Percentiles rank a stretch among this genome's conserved stretches.
These are phyloP conservation scores for Oxyteleia sp. DNA, from an alignment of 2,888 invertebrate genomes.

Conservation along the genomic window DNA sequence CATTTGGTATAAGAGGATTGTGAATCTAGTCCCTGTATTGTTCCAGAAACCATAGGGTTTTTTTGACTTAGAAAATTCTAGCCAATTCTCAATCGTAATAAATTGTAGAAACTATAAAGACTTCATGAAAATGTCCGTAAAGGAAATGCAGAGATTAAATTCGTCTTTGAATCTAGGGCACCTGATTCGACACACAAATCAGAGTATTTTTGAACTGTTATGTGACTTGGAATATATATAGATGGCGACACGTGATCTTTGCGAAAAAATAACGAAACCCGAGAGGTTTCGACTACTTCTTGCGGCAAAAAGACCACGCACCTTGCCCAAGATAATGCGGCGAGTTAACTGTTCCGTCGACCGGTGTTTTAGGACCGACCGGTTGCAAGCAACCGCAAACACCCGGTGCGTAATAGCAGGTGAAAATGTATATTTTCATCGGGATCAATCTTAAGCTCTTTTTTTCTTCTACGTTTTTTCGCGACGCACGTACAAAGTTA, in stretches of 20 bases:
- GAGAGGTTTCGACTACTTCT: slow-evolving; percentile 46
- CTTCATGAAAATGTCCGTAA: too few relatives aligned
- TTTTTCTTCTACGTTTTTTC: slow-evolving; percentile 45
- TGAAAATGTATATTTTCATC: slow-evolving; percentile 60
- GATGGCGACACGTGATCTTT: not conserved
- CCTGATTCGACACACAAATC: too few relatives aligned
- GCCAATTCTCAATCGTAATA: too few relatives aligned
- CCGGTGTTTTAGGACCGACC: slow-evolving; percentile 54
- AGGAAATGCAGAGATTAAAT: too few relatives aligned
- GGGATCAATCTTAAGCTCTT: slow-evolving; percentile 11
- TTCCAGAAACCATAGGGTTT: too few relatives aligned
- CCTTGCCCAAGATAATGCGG: slow-evolving; percentile 78
- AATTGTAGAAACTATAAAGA: too few relatives aligned
- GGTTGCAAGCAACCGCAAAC: slow-evolving; percentile 55
- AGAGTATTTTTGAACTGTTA: too few relatives aligned
- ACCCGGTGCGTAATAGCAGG: slow-evolving; percentile 63
- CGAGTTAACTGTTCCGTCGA: slow-evolving; percentile 64
- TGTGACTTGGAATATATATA: not conserved
- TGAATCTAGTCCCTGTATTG: too few relatives aligned
- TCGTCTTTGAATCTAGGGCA: too few relatives aligned
- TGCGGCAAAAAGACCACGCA: slow-evolving; percentile 75
- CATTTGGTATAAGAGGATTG: too few relatives aligned
- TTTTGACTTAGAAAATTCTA: too few relatives aligned
- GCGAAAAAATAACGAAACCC: slow-evolving; percentile 10
- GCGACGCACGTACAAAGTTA: slow-evolving; percentile 1